Percentiles rank a stretch among this genome's conserved stretches.
phyloP scores from a whole-genome alignment of 2,797 vertebrate species.

The Mus caroli region DNA sequence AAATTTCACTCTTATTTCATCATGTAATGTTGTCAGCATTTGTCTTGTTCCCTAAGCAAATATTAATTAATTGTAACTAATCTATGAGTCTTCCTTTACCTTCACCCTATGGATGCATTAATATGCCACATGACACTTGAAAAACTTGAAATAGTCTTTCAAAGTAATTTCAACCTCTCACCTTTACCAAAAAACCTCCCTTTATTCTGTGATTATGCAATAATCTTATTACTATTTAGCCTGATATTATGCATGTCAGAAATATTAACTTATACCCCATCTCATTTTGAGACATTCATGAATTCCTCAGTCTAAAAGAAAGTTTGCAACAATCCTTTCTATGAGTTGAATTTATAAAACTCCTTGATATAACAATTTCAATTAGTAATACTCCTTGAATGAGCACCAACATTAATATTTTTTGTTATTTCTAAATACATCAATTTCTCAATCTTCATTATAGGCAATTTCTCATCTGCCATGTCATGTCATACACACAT shows the following conservation, averaged over 20 bases:
- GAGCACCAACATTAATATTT: background rate
- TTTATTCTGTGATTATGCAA: background rate
- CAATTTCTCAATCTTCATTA: background rate
- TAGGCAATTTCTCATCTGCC: background rate
- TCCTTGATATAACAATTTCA: background rate
- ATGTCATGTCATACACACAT: background rate
- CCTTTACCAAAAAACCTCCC: accelerated
- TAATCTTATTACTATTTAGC: background rate
- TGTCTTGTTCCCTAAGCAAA: background rate
- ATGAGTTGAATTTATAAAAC: background rate
- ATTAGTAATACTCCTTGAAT: background rate
- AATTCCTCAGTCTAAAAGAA: background rate
- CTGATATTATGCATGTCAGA: background rate
- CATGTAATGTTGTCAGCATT: background rate
- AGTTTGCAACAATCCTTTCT: background rate
- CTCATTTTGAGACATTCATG: background rate
- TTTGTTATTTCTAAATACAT: background rate
- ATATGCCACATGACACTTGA: background rate
- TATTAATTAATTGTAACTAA: background rate
- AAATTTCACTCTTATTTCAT: background rate
- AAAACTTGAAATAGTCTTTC: background rate
- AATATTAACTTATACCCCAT: background rate
- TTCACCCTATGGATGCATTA: background rate
- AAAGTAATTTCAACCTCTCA: accelerated
- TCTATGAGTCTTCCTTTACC: background rate